These are phyloP conservation scores for Apostichopus japonicus DNA, from an alignment of 35 echinoderm and acorn worm genomes.

Conservation along the genomic window DNA sequence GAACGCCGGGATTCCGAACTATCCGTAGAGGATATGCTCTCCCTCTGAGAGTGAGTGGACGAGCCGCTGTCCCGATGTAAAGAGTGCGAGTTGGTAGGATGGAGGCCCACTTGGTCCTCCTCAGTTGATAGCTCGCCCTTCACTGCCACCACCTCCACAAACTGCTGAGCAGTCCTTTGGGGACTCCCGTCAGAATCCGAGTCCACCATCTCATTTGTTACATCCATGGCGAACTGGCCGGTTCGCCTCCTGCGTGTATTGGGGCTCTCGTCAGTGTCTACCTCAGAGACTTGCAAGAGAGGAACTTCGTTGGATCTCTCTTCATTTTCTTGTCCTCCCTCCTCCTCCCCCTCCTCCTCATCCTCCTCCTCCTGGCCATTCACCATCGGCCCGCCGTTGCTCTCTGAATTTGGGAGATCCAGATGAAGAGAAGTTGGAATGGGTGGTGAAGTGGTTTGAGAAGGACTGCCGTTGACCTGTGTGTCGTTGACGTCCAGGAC, in stretches of 20 bases:
- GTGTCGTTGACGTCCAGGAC: neutral
- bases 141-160: conserved; percentile 29
- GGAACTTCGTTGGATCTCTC: neutral
- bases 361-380: neutral
- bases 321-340: neutral
- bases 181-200: conserved; percentile 22
- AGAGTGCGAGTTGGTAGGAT: neutral
- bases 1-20: conserved; percentile 55
- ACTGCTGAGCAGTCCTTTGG: neutral
- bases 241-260: conserved; percentile 11
- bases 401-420: conserved; percentile 7
- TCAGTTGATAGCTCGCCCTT: neutral
- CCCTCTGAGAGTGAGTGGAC: conserved; percentile 57
- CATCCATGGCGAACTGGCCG: conserved; percentile 32
- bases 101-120: neutral
- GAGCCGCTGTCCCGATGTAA: conserved; percentile 16
- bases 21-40: conserved; percentile 51
- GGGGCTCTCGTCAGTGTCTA: neutral
- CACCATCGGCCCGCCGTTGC: neutral
- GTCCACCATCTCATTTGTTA: conserved; percentile 29
- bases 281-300: neutral
- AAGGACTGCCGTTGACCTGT: neutral
- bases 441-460: neutral
- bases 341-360: no score
- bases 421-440: conserved; percentile 3